A percentile compares a stretch with the other conserved stretches of the same genome.
Conservation (phyloP, 2,888 invertebrate species). For the Andrena minutula region DNA sequence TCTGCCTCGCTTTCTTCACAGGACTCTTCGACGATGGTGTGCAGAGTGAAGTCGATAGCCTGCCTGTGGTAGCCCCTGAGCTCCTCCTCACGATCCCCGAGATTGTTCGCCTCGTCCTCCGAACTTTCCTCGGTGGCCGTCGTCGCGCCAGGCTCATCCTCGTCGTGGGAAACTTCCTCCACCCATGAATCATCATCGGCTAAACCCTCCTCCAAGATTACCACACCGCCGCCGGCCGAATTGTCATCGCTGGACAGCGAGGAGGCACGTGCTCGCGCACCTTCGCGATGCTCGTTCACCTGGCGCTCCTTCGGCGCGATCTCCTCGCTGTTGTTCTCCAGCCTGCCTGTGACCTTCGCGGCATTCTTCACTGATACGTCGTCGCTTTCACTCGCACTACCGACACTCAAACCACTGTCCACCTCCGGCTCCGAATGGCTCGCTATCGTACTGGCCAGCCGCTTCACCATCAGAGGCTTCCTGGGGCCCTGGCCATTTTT, state of each 20-base stretch:
- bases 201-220: conserved; percentile 93
- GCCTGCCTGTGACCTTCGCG: conserved; percentile 58
- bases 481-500: conserved; percentile 76
- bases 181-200: conserved; percentile 97
- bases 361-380: conserved; percentile 80
- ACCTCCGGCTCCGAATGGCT: conserved; percentile 76
- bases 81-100: conserved; percentile 91
- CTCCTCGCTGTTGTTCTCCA: conserved; percentile 57
- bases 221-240: conserved; percentile 87
- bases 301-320: conserved; percentile 63
- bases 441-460: conserved; percentile 57
- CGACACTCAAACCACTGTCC: conserved; percentile 82
- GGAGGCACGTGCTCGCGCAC: conserved; percentile 58
- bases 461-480: conserved; percentile 81
- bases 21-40: conserved; percentile 97
- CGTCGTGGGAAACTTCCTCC: conserved; percentile 93
- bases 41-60: conserved; percentile 94
- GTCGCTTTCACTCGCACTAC: conserved; percentile 83
- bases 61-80: conserved; percentile 93
- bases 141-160: conserved; percentile 88
- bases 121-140: conserved; percentile 90
- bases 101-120: conserved; percentile 87
- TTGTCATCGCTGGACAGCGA: conserved; percentile 86
- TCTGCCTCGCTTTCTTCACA: conserved; percentile 97
- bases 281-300: conserved; percentile 58